Base-by-base conservation (phyloP, 2,888 invertebrate species). In the Euclidia mi region DNA sequence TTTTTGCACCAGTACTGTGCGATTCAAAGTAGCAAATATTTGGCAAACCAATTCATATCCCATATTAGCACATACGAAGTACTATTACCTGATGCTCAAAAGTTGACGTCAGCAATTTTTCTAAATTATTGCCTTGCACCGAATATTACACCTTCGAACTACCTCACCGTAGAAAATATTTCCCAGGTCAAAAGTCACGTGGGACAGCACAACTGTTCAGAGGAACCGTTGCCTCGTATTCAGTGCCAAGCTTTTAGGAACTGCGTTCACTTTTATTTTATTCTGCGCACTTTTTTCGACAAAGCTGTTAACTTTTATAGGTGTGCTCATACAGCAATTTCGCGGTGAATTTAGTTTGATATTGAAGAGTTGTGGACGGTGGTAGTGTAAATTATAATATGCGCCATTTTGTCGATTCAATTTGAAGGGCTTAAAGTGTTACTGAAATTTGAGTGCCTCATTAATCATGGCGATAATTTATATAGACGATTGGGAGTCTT, bases 271-370 rank as follows among this genome's bases (percentile, higher is more conserved):
- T 86, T 87, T 87, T 88, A 88, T 89, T 90, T 89, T 84, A 83
- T 84, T 79, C 74, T 64, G 66, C 68, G 76, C 77, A 82, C 76
- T 89, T 89, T 91, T 92, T 93, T 90, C 78, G 78, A 83, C 85
- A 82, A 91, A 91, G 91, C 92, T 92, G 91, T 93, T 92, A 92
- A 91, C 90, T 89, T 92, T 92, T 88, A 88, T 89, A 81, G 81
- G 84, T 82, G 82, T 85, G 82, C 83, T 84, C 83, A 84, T 87
- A 86, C 81, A 81, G 79, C 78, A 85, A 87, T 91, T 88, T 84
- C 75, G 81, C 78, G 81, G 85, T 79, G 81, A 82, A 84, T 86
- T 86, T 84, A 70, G 71, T 60, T 66, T 40, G 41, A 6, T 52
- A 52, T 28, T 52, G 38, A 32, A n/a, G 7, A 10, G 7, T 15